phyloP scores from a whole-genome alignment of 2,888 invertebrate genomes.

The Rhodophaea formosa region DNA sequence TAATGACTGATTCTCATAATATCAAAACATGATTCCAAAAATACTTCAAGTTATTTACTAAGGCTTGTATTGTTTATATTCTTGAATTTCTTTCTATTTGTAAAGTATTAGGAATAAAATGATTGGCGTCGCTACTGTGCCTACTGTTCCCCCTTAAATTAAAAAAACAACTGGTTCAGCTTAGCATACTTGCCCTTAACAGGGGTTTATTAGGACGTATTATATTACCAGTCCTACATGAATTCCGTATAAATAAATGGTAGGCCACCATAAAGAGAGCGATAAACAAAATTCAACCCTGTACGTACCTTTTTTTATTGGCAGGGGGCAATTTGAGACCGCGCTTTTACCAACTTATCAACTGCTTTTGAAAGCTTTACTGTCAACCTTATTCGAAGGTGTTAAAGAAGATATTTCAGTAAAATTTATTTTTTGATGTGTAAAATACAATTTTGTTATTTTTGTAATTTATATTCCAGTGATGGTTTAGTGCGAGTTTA shows the following conservation, averaged over 20 bases:
- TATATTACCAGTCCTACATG: constrained; percentile 71
- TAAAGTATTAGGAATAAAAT: too few relatives aligned
- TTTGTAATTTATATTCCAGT: constrained; percentile 74
- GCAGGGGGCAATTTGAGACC: constrained; percentile 78
- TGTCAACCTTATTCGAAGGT: constrained; percentile 27
- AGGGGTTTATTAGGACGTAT: constrained; percentile 67
- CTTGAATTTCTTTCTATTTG: too few relatives aligned
- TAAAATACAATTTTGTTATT: constrained; percentile 40
- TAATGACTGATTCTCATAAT: too few relatives aligned
- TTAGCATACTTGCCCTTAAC: constrained; percentile 47
- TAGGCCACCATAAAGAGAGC: constrained; percentile 75
- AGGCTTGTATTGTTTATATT: too few relatives aligned
- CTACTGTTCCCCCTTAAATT: too few relatives aligned
- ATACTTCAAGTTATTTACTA: too few relatives aligned
- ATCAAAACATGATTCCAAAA: too few relatives aligned
- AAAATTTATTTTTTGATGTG: constrained; percentile 24
- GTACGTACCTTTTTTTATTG: constrained; percentile 77
- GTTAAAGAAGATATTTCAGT: constrained; percentile 35
- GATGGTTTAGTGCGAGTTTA: constrained; percentile 77
- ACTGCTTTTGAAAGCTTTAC: constrained; percentile 26
- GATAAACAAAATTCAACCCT: constrained; percentile 78
- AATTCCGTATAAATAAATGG: constrained; percentile 71
- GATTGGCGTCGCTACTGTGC: too few relatives aligned
- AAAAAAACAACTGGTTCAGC: constrained; percentile 35
- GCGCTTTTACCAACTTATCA: constrained; percentile 50